Percentiles rank a stretch among this genome's conserved stretches.
These are phyloP conservation scores for Agonopterix arenella DNA, from an alignment of 2,888 invertebrate genomes.

Conservation along the genomic window DNA sequence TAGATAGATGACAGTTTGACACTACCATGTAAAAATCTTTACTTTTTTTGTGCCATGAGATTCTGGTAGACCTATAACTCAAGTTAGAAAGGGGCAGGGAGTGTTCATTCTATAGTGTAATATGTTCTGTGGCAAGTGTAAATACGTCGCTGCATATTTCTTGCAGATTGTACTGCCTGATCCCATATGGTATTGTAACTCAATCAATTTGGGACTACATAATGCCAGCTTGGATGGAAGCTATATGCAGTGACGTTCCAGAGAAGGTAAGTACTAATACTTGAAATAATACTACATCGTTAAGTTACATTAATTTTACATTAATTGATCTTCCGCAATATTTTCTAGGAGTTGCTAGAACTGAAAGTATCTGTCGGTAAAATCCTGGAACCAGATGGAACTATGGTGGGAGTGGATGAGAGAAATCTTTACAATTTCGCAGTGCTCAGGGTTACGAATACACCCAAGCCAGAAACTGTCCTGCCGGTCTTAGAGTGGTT, in stretches of 20 bases:
- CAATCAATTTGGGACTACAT: slow-evolving; percentile 98
- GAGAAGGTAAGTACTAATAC: slow-evolving; percentile 79
- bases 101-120: no score
- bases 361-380: slow-evolving; percentile 81
- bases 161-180: slow-evolving; percentile 90
- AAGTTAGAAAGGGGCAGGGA: no score
- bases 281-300: not conserved
- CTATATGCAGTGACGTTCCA: slow-evolving; percentile 93
- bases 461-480: slow-evolving; percentile 87
- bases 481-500: slow-evolving; percentile 94
- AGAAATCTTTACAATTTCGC: slow-evolving; percentile 97
- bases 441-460: slow-evolving; percentile 85
- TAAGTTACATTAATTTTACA: not conserved
- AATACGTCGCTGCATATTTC: not conserved
- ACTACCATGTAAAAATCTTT: no score
- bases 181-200: slow-evolving; percentile 98
- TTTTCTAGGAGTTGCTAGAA: slow-evolving; percentile 47
- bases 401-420: slow-evolving; percentile 95
- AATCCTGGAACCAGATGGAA: slow-evolving; percentile 97
- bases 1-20: no score
- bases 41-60: no score
- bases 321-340: not conserved
- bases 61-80: no score
- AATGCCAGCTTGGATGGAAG: slow-evolving; percentile 99
- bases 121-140: no score